Percentiles rank a stretch among this genome's conserved stretches.
phyloP scores from a whole-genome alignment of 2,888 invertebrate species.

The Nowickia ferox region DNA sequence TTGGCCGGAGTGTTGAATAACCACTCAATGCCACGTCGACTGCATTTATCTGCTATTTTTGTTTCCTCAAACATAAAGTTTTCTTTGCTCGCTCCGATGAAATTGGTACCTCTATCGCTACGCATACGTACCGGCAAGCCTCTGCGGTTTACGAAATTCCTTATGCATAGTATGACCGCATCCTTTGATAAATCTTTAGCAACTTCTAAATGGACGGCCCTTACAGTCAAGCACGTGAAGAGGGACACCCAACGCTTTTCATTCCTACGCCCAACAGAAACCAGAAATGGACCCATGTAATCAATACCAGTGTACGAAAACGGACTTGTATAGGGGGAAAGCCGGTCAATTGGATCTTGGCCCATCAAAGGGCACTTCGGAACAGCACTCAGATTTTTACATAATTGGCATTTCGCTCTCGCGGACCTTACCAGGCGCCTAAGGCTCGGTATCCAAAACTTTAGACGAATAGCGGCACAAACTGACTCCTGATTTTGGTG shows the following conservation, averaged over 20 bases:
- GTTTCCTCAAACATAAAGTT: not conserved
- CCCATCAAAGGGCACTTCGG: constrained; percentile 11
- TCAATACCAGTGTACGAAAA: too few relatives aligned
- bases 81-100: constrained; percentile 42
- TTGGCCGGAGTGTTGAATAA: too few relatives aligned
- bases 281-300: too few relatives aligned
- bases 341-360: too few relatives aligned
- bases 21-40: not conserved
- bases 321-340: too few relatives aligned
- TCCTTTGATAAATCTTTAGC: constrained; percentile 9
- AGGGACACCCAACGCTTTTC: too few relatives aligned
- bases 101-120: constrained; percentile 46
- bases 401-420: constrained; percentile 6
- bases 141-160: not conserved
- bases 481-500: constrained; percentile 55
- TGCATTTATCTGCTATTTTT: constrained; percentile 23
- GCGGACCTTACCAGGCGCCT: constrained; percentile 4
- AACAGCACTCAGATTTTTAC: constrained; percentile 3
- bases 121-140: too few relatives aligned
- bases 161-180: constrained; percentile 46
- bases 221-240: too few relatives aligned
- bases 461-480: constrained; percentile 5
- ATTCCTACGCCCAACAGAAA: too few relatives aligned
- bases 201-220: not conserved
- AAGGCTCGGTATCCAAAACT: constrained; percentile 29